phyloP scores from a whole-genome alignment of 2,888 invertebrate species.

The Agrypnus murinus region DNA sequence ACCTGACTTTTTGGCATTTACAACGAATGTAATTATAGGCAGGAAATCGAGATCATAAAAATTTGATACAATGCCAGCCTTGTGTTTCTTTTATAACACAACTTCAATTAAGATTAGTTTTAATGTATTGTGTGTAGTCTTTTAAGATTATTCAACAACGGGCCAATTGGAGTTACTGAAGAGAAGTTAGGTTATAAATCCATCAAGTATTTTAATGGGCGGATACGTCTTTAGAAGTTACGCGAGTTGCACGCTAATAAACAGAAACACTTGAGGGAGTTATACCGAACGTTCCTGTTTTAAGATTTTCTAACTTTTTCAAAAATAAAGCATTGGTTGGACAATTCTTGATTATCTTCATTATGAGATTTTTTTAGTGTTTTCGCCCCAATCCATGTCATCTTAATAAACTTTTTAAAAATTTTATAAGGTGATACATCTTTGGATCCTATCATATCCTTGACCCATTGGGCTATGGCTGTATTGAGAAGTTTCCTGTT shows the following conservation, averaged over 20 bases:
- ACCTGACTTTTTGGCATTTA: constrained; percentile 11
- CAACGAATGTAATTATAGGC: not conserved
- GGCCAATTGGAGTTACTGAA: not conserved
- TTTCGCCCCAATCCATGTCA: too few relatives aligned
- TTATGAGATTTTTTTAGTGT: too few relatives aligned
- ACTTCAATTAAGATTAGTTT: constrained; percentile 16
- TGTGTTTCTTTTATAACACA: not conserved
- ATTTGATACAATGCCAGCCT: not conserved
- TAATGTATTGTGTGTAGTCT: constrained; percentile 15
- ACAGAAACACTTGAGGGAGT: not conserved
- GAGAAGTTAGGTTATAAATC: not conserved
- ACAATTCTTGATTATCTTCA: too few relatives aligned
- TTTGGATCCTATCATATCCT: too few relatives aligned
- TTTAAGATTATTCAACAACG: not conserved
- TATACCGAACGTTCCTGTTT: too few relatives aligned
- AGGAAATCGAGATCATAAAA: not conserved
- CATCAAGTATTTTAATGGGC: not conserved
- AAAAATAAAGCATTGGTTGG: too few relatives aligned
- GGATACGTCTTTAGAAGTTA: not conserved
- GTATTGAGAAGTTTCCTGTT: too few relatives aligned
- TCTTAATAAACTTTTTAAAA: too few relatives aligned
- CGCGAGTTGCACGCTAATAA: not conserved
- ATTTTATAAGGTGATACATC: too few relatives aligned
- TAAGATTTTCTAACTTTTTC: too few relatives aligned
- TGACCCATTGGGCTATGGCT: too few relatives aligned